These are phyloP conservation scores for Phalanger gymnotis DNA, from an alignment of 2,797 vertebrate species.

Conservation along the genomic window DNA sequence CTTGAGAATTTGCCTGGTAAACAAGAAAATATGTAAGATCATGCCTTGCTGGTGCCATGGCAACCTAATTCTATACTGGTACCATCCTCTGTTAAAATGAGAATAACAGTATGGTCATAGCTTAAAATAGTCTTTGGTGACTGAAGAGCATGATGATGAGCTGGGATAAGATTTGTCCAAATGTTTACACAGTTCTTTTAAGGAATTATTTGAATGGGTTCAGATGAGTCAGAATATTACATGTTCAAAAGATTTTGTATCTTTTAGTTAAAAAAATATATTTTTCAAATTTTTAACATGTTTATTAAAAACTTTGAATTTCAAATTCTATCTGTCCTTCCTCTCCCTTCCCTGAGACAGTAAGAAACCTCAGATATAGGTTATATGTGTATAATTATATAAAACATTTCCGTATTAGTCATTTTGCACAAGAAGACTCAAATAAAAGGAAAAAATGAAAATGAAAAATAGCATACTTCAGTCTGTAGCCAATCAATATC, in stretches of 20 bases:
- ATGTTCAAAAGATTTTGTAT: not conserved
- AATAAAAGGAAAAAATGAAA: too few species aligned
- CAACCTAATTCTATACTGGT: conserved; percentile 50
- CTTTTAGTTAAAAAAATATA: too few species aligned
- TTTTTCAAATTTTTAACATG: too few species aligned
- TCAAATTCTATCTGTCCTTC: too few species aligned
- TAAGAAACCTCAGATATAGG: too few species aligned
- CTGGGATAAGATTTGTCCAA: conserved; percentile 43
- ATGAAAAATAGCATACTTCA: too few species aligned
- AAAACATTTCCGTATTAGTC: too few species aligned
- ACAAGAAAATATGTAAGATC: conserved; percentile 30
- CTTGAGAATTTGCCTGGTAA: conserved; percentile 54
- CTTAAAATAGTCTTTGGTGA: conserved; percentile 26
- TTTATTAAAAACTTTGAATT: too few species aligned
- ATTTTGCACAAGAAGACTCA: too few species aligned
- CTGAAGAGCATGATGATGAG: not conserved
- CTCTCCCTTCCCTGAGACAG: too few species aligned
- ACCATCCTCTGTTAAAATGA: conserved; percentile 42
- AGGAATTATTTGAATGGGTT: conserved; percentile 48
- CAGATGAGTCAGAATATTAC: conserved; percentile 36
- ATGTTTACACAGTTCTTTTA: conserved; percentile 42
- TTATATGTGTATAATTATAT: too few species aligned
- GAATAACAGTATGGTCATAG: not conserved
- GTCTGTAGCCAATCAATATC: too few species aligned
- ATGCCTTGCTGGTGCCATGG: conserved; percentile 47